phyloP scores from a whole-genome alignment of 2,888 invertebrate genomes.

The Carpatolechia fugitivella region DNA sequence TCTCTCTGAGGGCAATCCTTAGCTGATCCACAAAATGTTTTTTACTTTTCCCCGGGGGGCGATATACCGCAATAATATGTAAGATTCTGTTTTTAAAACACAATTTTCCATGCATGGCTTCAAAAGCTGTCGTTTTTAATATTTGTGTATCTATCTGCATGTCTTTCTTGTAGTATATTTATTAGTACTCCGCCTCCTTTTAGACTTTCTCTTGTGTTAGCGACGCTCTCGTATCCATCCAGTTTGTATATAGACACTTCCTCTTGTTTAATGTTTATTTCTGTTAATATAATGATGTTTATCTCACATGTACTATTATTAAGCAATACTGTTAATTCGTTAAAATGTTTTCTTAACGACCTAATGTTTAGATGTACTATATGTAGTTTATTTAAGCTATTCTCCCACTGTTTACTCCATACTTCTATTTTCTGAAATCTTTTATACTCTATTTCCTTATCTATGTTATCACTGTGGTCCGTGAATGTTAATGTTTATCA shows the following conservation, averaged over 20 bases:
- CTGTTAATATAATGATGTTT: constrained; percentile 10
- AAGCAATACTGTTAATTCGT: background rate
- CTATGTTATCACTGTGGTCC: background rate
- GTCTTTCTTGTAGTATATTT: background rate
- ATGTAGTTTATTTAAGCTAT: background rate
- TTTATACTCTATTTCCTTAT: background rate
- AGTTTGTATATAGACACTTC: background rate
- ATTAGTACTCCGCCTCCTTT: background rate
- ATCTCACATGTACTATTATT: background rate
- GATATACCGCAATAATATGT: background rate
- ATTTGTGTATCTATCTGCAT: background rate
- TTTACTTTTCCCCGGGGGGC: background rate
- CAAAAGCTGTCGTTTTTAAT: background rate
- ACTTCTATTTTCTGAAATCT: background rate
- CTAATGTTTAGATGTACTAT: constrained; percentile 10
- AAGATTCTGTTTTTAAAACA: background rate
- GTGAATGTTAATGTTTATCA: background rate
- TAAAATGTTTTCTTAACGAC: constrained; percentile 10
- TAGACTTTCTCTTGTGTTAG: background rate
- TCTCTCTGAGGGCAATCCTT: background rate
- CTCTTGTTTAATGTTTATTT: constrained; percentile 13
- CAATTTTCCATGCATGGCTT: background rate
- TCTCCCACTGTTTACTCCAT: background rate
- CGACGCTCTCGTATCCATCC: background rate
- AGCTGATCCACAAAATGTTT: background rate